These are phyloP conservation scores for Leucoraja erinaceus DNA, from an alignment of 2,113 vertebrate species.

Conservation along the genomic window DNA sequence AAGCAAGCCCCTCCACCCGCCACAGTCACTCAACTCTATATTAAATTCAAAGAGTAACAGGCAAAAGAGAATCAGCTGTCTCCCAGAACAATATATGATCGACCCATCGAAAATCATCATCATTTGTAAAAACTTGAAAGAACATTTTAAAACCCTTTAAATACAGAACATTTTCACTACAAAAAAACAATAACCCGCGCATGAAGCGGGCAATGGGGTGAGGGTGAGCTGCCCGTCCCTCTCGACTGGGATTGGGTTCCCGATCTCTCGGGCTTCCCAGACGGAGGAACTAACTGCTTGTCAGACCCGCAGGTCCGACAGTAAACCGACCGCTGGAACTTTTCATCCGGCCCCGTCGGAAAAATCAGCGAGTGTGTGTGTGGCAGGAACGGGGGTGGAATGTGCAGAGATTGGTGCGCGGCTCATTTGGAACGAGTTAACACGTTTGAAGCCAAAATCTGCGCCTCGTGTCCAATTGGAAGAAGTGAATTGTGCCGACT, in stretches of 20 bases:
- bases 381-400: neutral
- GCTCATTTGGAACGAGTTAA: neutral
- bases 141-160: slow-evolving; percentile 68
- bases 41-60: slow-evolving; percentile 39
- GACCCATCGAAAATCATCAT: slow-evolving; percentile 41
- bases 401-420: neutral
- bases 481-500: neutral
- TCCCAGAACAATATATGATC: slow-evolving; percentile 59
- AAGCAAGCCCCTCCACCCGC: neutral
- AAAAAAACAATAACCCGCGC: slow-evolving; percentile 76
- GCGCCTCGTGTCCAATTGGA: neutral
- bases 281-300: neutral
- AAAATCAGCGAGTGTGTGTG: neutral
- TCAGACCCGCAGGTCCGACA: neutral
- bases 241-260: slow-evolving; percentile 51
- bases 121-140: slow-evolving; percentile 42
- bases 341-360: neutral
- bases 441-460: neutral
- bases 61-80: slow-evolving; percentile 57
- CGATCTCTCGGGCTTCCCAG: neutral
- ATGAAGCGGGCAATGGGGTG: slow-evolving; percentile 77
- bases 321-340: neutral
- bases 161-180: slow-evolving; percentile 84
- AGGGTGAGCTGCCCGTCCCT: slow-evolving; percentile 62
- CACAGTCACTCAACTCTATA: slow-evolving; percentile 42